Percentiles rank a stretch among this genome's conserved stretches.
These are phyloP conservation scores for Donacobius atricapilla DNA, from an alignment of 2,113 vertebrate genomes.

Conservation along the genomic window DNA sequence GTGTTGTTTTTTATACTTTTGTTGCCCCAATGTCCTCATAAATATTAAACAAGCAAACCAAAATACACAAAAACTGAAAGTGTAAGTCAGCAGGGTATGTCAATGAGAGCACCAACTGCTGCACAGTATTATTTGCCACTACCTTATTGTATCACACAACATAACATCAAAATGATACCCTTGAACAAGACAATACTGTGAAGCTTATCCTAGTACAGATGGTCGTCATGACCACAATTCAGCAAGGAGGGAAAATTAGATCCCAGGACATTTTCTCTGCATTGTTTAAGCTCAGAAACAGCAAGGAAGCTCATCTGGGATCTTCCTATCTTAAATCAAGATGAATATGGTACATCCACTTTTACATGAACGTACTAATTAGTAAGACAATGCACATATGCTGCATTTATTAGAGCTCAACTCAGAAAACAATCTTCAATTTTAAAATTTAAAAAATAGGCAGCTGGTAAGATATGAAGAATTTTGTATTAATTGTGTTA, in stretches of 20 bases:
- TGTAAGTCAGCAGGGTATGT: neutral
- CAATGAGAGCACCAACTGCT: neutral
- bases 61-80: neutral
- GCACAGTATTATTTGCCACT: conserved; percentile 24
- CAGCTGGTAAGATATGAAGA: neutral
- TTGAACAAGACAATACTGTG: neutral
- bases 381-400: neutral
- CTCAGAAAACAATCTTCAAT: neutral
- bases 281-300: conserved; percentile 42
- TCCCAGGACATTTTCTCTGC: conserved; percentile 42
- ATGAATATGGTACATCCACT: conserved; percentile 5
- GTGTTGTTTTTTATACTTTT: neutral
- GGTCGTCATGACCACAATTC: conserved; percentile 52
- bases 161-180: conserved; percentile 10
- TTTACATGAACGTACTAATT: neutral
- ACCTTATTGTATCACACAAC: neutral
- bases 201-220: conserved; percentile 60
- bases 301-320: conserved; percentile 26
- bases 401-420: neutral
- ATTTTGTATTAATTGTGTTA: neutral
- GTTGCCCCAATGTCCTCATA: neutral
- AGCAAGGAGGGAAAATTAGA: conserved; percentile 55
- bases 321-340: conserved; percentile 27
- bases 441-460: neutral
- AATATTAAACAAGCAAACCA: neutral